Conservation (phyloP, 53 echinoderm and acorn worm genomes). For the Echinarachnius parma region DNA sequence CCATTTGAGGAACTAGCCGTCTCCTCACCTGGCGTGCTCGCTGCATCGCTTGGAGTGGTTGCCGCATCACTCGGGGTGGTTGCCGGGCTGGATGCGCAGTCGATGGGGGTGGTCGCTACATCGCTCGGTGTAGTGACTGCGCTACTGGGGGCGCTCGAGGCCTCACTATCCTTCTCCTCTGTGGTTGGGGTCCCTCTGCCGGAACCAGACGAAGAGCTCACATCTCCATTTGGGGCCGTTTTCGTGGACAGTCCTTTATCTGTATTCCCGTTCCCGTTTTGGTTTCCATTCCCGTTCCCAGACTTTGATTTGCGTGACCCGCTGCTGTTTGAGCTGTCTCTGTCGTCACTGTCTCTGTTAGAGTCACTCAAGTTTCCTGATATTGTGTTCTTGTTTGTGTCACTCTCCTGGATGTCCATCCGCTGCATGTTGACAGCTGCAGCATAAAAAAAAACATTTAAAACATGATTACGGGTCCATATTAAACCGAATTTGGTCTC, state of each 20-base stretch:
- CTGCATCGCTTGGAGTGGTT: constrained; percentile 9
- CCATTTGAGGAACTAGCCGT: not conserved
- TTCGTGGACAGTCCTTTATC: constrained; percentile 24
- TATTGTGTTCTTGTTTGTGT: constrained; percentile 36
- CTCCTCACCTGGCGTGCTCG: constrained; percentile 2
- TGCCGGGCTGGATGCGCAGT: too few relatives aligned
- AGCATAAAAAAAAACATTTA: not conserved
- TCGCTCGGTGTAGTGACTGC: too few relatives aligned
- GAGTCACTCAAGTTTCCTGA: constrained; percentile 18
- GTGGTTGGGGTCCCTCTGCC: too few relatives aligned
- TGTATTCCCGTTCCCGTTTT: constrained; percentile 21
- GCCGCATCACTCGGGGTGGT: constrained; percentile 3
- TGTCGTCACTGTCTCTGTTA: constrained; percentile 25
- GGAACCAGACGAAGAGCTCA: too few relatives aligned
- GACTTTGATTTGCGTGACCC: too few relatives aligned
- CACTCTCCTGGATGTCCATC: constrained; percentile 5
- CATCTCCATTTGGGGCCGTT: not conserved
- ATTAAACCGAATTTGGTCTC: too few relatives aligned
- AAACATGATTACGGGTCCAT: too few relatives aligned
- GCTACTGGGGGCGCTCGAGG: too few relatives aligned
- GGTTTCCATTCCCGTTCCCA: constrained; percentile 14
- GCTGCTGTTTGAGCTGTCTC: constrained; percentile 9
- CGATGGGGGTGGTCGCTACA: too few relatives aligned
- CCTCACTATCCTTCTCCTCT: too few relatives aligned
- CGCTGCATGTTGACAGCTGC: constrained; percentile 32